Evolutionary conservation across 2,888 invertebrate genomes (phyloP).

Genomic region (Acleris holmiana): DNA sequence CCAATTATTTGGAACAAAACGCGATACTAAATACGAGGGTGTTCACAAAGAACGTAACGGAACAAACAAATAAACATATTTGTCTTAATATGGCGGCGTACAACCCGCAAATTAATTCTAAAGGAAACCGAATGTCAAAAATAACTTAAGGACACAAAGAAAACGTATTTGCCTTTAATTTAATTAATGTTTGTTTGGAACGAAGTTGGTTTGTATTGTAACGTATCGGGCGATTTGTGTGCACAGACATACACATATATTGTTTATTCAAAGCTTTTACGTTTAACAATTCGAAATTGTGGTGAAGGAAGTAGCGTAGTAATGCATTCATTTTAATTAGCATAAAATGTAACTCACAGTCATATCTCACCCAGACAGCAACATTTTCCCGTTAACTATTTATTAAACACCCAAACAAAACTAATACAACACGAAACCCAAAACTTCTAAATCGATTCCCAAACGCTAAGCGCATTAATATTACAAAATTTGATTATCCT

Average conservation of each 20-base stretch:
- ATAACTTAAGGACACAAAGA: conserved; percentile 67
- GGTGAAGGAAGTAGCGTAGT: neutral
- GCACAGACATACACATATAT: conserved; percentile 14
- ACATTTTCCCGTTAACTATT: conserved; percentile 7
- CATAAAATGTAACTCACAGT: no score
- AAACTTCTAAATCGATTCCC: conserved; percentile 65
- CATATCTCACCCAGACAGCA: neutral
- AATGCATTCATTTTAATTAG: no score
- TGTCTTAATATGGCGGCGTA: conserved; percentile 55
- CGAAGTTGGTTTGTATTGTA: conserved; percentile 56
- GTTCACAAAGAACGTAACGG: conserved; percentile 59
- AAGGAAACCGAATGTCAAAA: conserved; percentile 69
- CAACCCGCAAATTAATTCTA: conserved; percentile 70
- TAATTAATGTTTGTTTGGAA: conserved; percentile 57
- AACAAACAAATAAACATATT: conserved; percentile 50
- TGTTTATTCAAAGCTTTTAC: conserved; percentile 20
- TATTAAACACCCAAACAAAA: conserved; percentile 31
- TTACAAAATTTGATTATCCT: conserved; percentile 84
- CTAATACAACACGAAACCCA: conserved; percentile 39
- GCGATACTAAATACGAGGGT: conserved; percentile 61
- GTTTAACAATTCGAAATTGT: conserved; percentile 3
- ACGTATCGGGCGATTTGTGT: conserved; percentile 46
- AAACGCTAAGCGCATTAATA: conserved; percentile 77
- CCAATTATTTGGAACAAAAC: conserved; percentile 70
- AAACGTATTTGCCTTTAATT: conserved; percentile 66